phyloP scores from a whole-genome alignment of 2,113 vertebrate species.

The Scytalopus superciliaris region DNA sequence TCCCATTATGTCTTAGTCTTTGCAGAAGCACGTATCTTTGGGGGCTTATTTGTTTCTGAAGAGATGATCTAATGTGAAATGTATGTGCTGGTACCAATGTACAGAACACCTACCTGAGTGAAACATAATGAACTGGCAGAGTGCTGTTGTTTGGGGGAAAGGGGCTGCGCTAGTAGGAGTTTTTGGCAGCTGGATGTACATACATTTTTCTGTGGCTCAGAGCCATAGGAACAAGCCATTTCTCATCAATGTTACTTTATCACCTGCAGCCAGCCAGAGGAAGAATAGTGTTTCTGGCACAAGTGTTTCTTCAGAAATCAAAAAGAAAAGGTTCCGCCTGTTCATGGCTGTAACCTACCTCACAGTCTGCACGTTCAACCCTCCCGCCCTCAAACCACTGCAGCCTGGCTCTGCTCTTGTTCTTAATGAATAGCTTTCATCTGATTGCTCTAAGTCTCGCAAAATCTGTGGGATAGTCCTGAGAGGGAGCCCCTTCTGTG shows the following conservation, averaged over 20 bases:
- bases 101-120: constrained; percentile 23
- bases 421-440: not conserved
- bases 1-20: constrained; percentile 38
- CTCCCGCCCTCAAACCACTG: not conserved
- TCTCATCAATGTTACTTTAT: constrained; percentile 35
- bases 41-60: constrained; percentile 45
- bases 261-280: not conserved
- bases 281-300: constrained; percentile 17
- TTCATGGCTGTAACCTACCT: constrained; percentile 2
- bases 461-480: not conserved
- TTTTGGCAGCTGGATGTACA: constrained; percentile 1
- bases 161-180: not conserved
- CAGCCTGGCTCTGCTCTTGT: not conserved
- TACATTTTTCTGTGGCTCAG: not conserved
- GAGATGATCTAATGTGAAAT: constrained; percentile 56
- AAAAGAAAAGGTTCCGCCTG: not conserved
- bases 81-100: not conserved
- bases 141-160: not conserved
- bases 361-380: not conserved
- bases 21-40: constrained; percentile 55
- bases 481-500: not conserved
- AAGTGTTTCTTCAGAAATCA: not conserved
- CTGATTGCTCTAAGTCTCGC: not conserved
- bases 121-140: constrained; percentile 50
- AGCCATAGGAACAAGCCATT: constrained; percentile 40